Evolutionary conservation across 2,113 vertebrate species (phyloP).

Genomic region (Lathamus discolor): DNA sequence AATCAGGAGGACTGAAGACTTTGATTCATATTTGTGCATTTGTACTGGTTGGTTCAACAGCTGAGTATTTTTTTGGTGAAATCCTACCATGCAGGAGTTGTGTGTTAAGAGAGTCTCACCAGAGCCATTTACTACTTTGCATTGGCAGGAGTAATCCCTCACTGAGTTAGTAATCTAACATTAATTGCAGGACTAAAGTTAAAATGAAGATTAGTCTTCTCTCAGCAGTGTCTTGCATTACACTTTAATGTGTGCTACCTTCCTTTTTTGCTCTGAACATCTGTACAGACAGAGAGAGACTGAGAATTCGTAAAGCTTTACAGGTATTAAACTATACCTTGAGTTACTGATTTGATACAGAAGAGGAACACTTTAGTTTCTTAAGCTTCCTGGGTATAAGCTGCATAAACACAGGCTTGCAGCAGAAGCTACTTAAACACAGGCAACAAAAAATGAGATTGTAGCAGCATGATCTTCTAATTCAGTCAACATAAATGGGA

Average conservation of each 20-base stretch:
- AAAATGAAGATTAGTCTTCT: not conserved
- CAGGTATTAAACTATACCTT: not conserved
- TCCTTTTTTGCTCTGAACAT: not conserved
- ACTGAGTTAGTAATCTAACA: not conserved
- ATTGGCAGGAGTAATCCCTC: not conserved
- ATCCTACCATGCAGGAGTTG: not conserved
- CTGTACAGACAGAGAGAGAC: not conserved
- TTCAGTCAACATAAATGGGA: constrained; percentile 8
- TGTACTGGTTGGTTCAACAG: not conserved
- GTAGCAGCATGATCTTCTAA: not conserved
- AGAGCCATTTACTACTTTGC: not conserved
- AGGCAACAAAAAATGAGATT: constrained; percentile 18
- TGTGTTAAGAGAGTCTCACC: not conserved
- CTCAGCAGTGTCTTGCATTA: not conserved
- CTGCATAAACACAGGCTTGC: not conserved
- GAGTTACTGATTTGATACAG: not conserved
- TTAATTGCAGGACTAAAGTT: not conserved
- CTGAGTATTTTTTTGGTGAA: not conserved
- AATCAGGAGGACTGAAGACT: not conserved
- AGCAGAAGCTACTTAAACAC: not conserved
- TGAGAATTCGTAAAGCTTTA: not conserved
- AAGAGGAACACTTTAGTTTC: not conserved
- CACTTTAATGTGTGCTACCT: not conserved
- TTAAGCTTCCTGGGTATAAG: not conserved
- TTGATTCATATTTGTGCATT: not conserved